phyloP scores from a whole-genome alignment of 2,113 vertebrate genomes.

The Zosterops borbonicus region DNA sequence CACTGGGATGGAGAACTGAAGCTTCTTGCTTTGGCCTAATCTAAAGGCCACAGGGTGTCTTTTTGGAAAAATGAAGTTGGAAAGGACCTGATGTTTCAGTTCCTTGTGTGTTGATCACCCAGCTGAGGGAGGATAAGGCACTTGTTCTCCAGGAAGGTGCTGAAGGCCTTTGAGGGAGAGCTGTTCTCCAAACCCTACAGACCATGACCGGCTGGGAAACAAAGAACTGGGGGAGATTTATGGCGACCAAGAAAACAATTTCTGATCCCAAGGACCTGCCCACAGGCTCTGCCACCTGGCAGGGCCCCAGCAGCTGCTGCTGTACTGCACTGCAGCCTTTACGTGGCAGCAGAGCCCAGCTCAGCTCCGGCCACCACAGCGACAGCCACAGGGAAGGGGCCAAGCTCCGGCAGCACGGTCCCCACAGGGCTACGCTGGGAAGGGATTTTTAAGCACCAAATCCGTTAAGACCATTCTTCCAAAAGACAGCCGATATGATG shows the following conservation, averaged over 20 bases:
- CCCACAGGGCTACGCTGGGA: background rate
- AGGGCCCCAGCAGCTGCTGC: background rate
- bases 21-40: background rate
- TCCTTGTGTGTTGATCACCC: background rate
- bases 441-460: background rate
- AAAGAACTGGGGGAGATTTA: background rate
- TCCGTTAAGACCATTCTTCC: background rate
- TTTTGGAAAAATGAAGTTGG: background rate
- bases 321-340: conserved; percentile 2
- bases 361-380: background rate
- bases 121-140: background rate
- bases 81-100: background rate
- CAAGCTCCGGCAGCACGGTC: accelerated
- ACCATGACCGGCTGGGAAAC: background rate
- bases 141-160: background rate
- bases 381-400: background rate
- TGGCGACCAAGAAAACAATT: background rate
- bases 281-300: background rate
- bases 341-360: conserved; percentile 38
- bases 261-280: background rate
- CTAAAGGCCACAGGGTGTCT: background rate
- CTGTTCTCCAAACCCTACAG: background rate
- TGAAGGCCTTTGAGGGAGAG: background rate
- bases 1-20: background rate
- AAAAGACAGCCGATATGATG: background rate